Base-by-base conservation (phyloP, 2,888 invertebrate genomes). In the Operophtera brumata region DNA sequence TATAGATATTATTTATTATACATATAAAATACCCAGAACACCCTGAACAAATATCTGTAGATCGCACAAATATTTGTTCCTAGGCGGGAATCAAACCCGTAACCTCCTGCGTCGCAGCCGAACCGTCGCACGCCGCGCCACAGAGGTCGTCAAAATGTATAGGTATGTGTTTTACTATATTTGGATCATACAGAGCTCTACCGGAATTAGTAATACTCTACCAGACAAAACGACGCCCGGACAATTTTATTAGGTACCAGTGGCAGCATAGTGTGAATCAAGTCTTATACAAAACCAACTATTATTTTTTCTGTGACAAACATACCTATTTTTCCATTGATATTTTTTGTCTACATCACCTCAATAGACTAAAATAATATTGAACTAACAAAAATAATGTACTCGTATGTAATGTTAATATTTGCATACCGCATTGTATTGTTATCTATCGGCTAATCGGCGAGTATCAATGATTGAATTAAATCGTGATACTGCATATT, bases 221-320 rank as follows among this genome's bases (percentile, higher is more conserved):
- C 41, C 43, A 62, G 61, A 62, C 61, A 30, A 47, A 47, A 45
- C 30, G 62, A 50, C 58, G 57, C 58, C 56, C 30, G 40, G 5
- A 40, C 34, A 40, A 48, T 34, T 48, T n/a, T n/a, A n/a, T n/a
- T n/a, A n/a, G n/a, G n/a, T n/a, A n/a, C n/a, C n/a, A n/a, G n/a
- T n/a, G 41, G 32, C n/a, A 48, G 25, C 32, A 32, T 12, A 45
- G 14, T 28, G 20, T 46, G 35, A 46, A 45, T 35, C 34, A 35
- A 46, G 14, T 41, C 6, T n/a, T n/a, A n/a, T n/a, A n/a, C n/a
- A n/a, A n/a, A n/a, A n/a, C n/a, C n/a, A n/a, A n/a, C n/a, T n/a
- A n/a, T n/a, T n/a, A n/a, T n/a, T n/a, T n/a, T n/a, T n/a, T n/a
- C n/a, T n/a, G n/a, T n/a, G n/a, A n/a, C n/a, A n/a, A n/a, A 20